A percentile compares a stretch with the other conserved stretches of the same genome.
phyloP scores from a whole-genome alignment of 2,113 vertebrate species.

The Xenopus borealis region DNA sequence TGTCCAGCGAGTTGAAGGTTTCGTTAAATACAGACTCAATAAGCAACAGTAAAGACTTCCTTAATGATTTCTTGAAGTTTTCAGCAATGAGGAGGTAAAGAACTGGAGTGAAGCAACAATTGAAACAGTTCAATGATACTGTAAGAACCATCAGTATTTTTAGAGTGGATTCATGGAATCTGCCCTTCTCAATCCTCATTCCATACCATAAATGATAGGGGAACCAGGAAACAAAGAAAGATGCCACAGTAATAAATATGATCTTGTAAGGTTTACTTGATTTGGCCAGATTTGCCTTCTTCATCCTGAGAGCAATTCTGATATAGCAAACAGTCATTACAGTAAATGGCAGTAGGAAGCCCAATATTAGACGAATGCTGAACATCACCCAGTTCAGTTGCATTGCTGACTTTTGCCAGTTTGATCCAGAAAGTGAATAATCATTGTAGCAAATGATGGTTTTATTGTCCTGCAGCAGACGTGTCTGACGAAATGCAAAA shows the following conservation, averaged over 20 bases:
- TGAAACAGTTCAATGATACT: slow-evolving; percentile 42
- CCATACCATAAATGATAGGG: slow-evolving; percentile 67
- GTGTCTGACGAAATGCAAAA: slow-evolving; percentile 49
- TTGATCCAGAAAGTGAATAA: slow-evolving; percentile 22
- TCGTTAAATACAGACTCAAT: slow-evolving; percentile 52
- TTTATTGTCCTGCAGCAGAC: neutral
- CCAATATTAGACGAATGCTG: slow-evolving; percentile 49
- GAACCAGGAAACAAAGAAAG: slow-evolving; percentile 79
- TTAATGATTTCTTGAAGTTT: slow-evolving; percentile 53
- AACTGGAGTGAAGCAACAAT: slow-evolving; percentile 52
- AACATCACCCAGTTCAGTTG: slow-evolving; percentile 41
- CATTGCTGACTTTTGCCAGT: neutral
- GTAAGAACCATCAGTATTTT: slow-evolving; percentile 13
- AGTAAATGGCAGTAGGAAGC: slow-evolving; percentile 71
- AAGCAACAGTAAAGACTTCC: slow-evolving; percentile 49
- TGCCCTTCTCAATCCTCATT: slow-evolving; percentile 31
- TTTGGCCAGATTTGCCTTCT: slow-evolving; percentile 63
- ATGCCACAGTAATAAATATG: slow-evolving; percentile 65
- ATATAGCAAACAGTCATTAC: slow-evolving; percentile 71
- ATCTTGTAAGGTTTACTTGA: slow-evolving; percentile 74
- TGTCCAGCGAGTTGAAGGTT: neutral
- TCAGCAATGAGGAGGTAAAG: slow-evolving; percentile 53
- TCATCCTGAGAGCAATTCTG: slow-evolving; percentile 66
- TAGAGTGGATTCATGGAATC: neutral
- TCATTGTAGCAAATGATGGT: slow-evolving; percentile 51